Conservation (phyloP, 1,140 invertebrate species). For the Hormaphis cornu region DNA sequence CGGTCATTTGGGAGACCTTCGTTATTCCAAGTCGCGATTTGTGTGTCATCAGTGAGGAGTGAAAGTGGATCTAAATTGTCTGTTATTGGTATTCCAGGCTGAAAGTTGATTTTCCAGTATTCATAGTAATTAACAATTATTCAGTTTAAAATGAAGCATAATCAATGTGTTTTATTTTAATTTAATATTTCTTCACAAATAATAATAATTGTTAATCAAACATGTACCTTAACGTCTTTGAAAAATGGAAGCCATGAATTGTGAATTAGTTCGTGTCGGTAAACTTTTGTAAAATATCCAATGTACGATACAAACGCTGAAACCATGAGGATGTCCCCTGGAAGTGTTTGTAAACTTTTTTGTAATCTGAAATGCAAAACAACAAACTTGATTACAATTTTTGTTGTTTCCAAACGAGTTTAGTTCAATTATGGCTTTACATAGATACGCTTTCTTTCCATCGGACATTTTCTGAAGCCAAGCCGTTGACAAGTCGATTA, state of each 20-base stretch:
- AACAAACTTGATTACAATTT: not conserved
- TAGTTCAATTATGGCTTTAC: slow-evolving; percentile 39
- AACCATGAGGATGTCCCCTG: slow-evolving; percentile 79
- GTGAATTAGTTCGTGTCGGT: slow-evolving; percentile 69
- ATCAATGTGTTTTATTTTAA: not conserved
- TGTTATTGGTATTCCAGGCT: slow-evolving; percentile 68
- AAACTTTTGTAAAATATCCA: slow-evolving; percentile 82
- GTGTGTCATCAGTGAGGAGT: slow-evolving; percentile 81
- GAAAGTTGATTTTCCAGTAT: slow-evolving; percentile 36
- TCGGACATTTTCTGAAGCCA: slow-evolving; percentile 83
- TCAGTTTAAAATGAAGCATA: not conserved
- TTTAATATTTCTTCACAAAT: not conserved
- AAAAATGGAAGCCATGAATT: slow-evolving; percentile 69
- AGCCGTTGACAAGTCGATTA: slow-evolving; percentile 81
- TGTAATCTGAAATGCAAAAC: slow-evolving; percentile 43
- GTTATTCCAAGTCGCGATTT: slow-evolving; percentile 88
- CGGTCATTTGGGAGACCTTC: slow-evolving; percentile 82
- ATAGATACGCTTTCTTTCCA: slow-evolving; percentile 64
- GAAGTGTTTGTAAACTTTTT: slow-evolving; percentile 61
- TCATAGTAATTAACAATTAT: not conserved
- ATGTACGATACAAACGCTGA: slow-evolving; percentile 94
- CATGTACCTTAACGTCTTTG: slow-evolving; percentile 47
- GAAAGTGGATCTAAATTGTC: slow-evolving; percentile 67
- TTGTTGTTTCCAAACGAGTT: not conserved
- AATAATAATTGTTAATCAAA: no score